Evolutionary conservation across 2,888 invertebrate genomes (phyloP), one percentile per base, ranked within the genome.

Genomic region (Agrilus biguttatus): DNA sequence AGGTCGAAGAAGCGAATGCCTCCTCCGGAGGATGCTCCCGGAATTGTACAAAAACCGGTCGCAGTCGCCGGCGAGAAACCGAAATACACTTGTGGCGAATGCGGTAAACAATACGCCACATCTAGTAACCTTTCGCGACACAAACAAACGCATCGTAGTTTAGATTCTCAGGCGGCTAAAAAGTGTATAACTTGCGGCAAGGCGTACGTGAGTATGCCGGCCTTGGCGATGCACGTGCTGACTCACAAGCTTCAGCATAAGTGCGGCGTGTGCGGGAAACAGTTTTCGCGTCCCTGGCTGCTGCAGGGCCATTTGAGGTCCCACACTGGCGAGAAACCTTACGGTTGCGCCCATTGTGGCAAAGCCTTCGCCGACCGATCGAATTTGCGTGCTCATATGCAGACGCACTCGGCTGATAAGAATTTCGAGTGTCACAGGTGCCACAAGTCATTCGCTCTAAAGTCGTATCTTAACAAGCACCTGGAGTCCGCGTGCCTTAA

Each of bases 201-300:
- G 66, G 89, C 91, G 3, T 96, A 96, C 68, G 95, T 96, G 39
- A 89, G 89, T 51, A 96, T 96, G 93, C 95, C 95, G 0, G 95
- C 95, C 1, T 73, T 95, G 44, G 90, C 93, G 36, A 93, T 89
- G 84, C 90, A 88, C 64, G 81, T 90, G 49, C 74, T 86, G 36
- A 93, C 91, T 38, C 95, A 96, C 70, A 90, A 90, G 61, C 74
- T 93, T 57, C 81, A 82, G 21, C 93, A 95, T 71, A 83, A 84
- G 54, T 96, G 96, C 65, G 80, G 82, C 39, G 82, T 91, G 23
- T 96, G 96, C 67, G 90, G 89, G 43, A 96, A 96, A 64, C 78
- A 88, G 60, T 96, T 96, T 70, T 90, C 90, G 12, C 75, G 95
- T 23, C 91, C 93, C n/a, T 96, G 95, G 93, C 74, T 96, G 44